Conservation (phyloP, 64 coral and sea anemone genomes). For the Montipora foliosa region DNA sequence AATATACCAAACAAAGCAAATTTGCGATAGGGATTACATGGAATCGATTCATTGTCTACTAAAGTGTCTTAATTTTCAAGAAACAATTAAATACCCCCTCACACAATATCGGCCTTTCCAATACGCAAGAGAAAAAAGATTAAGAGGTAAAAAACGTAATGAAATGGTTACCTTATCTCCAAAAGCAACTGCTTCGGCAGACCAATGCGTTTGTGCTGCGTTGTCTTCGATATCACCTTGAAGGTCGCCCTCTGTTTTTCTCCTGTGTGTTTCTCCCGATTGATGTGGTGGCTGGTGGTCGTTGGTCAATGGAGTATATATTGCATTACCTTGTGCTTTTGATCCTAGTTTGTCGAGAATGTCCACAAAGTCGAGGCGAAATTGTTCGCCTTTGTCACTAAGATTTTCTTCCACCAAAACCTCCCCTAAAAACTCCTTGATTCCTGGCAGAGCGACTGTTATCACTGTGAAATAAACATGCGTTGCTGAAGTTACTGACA, state of each 20-base stretch:
- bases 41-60: not conserved
- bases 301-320: constrained; percentile 8
- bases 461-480: constrained; percentile 78
- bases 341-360: constrained; percentile 36
- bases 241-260: constrained; percentile 17
- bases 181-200: not conserved
- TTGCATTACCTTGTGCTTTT: not conserved
- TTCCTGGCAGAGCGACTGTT: constrained; percentile 70
- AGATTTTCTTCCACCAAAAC: constrained; percentile 63
- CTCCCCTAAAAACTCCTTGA: constrained; percentile 65
- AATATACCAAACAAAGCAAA: not conserved
- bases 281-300: constrained; percentile 12
- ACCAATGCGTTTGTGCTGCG: constrained; percentile 19
- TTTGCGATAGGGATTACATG: not conserved
- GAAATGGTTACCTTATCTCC: constrained; percentile 36
- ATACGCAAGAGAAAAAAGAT: not conserved
- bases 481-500: not conserved
- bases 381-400: constrained; percentile 67
- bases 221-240: constrained; percentile 12
- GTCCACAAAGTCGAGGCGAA: constrained; percentile 67
- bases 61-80: not conserved
- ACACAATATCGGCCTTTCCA: not conserved
- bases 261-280: not conserved
- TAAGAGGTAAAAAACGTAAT: not conserved
- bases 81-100: not conserved